phyloP scores from a whole-genome alignment of 2,888 invertebrate genomes.

The Prosapia bicincta region DNA sequence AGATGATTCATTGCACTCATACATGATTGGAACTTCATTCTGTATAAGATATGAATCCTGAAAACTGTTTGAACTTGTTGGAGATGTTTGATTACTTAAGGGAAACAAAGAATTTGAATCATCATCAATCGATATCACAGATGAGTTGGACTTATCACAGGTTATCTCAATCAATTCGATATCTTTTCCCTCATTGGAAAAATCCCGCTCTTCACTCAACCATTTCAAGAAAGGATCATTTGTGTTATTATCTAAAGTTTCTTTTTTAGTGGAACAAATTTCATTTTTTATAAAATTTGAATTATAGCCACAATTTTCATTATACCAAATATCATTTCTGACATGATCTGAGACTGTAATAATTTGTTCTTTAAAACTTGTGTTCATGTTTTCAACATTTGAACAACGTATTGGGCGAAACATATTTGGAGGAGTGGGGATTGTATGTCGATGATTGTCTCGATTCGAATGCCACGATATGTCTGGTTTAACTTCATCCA shows the following conservation, averaged over 20 bases:
- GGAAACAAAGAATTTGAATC: background rate
- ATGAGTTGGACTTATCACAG: background rate
- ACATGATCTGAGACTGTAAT: background rate
- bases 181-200: background rate
- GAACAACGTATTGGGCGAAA: background rate
- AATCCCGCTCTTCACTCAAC: conserved; percentile 11
- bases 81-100: background rate
- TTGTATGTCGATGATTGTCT: background rate
- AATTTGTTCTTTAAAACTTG: background rate
- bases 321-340: background rate
- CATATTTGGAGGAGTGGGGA: background rate
- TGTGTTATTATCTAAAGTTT: background rate
- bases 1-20: background rate
- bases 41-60: background rate
- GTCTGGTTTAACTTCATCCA: background rate
- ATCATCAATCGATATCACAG: background rate
- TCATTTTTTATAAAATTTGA: background rate
- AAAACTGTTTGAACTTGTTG: background rate
- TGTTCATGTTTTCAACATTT: background rate
- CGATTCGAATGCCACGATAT: background rate
- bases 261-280: background rate
- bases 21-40: background rate
- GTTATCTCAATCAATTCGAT: background rate
- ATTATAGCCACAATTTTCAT: background rate
- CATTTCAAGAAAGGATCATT: conserved; percentile 14